These are phyloP conservation scores for Sebastes ruberrimus DNA, from an alignment of 2,797 vertebrate genomes.

Conservation along the genomic window DNA sequence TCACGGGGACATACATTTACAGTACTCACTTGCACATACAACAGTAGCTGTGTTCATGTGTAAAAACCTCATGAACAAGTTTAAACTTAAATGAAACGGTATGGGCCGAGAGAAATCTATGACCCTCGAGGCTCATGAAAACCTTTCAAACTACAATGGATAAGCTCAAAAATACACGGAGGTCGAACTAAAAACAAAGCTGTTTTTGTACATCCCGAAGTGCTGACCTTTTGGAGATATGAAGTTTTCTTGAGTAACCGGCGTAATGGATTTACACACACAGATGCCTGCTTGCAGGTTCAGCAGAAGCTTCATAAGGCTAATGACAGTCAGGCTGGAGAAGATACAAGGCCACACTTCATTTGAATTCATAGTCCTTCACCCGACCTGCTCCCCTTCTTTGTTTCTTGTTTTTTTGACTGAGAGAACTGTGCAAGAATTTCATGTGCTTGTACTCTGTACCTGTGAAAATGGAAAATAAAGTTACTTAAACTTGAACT, in stretches of 20 bases:
- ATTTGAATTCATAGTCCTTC: background rate
- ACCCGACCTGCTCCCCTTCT: background rate
- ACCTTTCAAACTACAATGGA: conserved; percentile 31
- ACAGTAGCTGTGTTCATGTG: background rate
- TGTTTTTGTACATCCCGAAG: background rate
- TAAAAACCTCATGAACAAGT: conserved; percentile 21
- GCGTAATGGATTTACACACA: background rate
- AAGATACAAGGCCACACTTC: background rate
- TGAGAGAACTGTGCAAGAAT: background rate
- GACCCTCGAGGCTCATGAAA: conserved; percentile 13
- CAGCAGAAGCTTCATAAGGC: background rate
- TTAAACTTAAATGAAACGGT: conserved; percentile 1
- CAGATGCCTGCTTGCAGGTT: background rate
- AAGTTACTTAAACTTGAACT: conserved; percentile 41
- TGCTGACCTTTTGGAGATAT: conserved; percentile 22
- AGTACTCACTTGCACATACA: conserved; percentile 11
- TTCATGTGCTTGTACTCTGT: background rate
- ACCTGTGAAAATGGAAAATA: background rate
- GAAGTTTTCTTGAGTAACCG: background rate
- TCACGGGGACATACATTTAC: conserved; percentile 28
- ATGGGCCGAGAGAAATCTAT: background rate
- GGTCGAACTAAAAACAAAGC: conserved; percentile 17
- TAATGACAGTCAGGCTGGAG: background rate
- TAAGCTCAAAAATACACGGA: conserved; percentile 7
- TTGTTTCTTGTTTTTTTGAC: background rate